phyloP scores from a whole-genome alignment of 92 coral and sea anemone genomes.

The Diadumene lineata region DNA sequence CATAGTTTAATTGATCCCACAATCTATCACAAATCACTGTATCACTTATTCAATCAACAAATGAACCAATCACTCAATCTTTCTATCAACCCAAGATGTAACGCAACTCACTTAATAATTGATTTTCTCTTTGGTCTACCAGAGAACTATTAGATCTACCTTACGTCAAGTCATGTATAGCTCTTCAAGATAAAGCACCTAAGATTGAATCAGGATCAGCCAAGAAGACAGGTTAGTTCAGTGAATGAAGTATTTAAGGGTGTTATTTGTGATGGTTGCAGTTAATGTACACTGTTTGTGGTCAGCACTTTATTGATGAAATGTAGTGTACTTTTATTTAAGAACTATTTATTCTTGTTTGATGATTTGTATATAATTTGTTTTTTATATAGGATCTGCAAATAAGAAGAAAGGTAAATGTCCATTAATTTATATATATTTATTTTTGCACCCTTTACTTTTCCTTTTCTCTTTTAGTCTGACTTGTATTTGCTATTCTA shows the following conservation, averaged over 20 bases:
- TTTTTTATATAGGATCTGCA: constrained; percentile 8
- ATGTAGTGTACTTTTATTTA: no score
- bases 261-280: background rate
- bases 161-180: constrained; percentile 81
- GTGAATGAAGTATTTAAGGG: background rate
- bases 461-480: background rate
- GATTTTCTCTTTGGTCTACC: background rate
- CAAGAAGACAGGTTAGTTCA: constrained; percentile 27
- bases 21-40: no score
- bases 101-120: background rate
- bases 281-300: background rate
- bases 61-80: no score
- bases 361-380: no score
- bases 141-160: constrained; percentile 88
- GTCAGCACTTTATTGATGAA: background rate
- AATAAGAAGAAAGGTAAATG: constrained; percentile 50
- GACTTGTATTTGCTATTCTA: background rate
- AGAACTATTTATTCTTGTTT: no score
- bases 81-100: no score
- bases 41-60: no score
- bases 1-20: no score
- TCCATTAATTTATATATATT: background rate
- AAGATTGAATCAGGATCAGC: constrained; percentile 38
- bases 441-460: background rate
- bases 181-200: constrained; percentile 46